A percentile compares a stretch with the other conserved stretches of the same genome.
These are phyloP conservation scores for Podarcis lilfordi DNA, from an alignment of 2,797 vertebrate genomes.

Conservation along the genomic window DNA sequence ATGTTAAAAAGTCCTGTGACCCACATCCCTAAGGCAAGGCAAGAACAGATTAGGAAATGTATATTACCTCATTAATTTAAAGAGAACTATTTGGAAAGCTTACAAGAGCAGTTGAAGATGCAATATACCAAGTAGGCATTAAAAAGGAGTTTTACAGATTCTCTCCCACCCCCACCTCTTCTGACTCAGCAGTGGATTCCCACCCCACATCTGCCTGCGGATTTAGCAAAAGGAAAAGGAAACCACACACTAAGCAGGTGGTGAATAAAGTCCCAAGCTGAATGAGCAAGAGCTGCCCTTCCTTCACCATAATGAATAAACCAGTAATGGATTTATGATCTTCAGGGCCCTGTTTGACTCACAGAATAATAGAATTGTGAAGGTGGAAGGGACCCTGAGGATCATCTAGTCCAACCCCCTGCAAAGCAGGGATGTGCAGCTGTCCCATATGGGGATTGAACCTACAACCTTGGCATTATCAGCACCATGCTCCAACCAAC, in stretches of 20 bases:
- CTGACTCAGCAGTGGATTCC: not conserved
- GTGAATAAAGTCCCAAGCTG: not conserved
- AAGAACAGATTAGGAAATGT: conserved; percentile 29
- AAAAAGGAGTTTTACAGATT: not conserved
- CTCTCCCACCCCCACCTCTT: not conserved
- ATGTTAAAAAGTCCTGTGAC: conserved; percentile 5
- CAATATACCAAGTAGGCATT: not conserved
- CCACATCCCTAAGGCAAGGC: conserved; percentile 31
- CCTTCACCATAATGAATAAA: not conserved
- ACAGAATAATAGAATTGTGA: too few species aligned
- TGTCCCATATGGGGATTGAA: too few species aligned
- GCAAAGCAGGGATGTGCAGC: too few species aligned
- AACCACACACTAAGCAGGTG: not conserved
- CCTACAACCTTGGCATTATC: too few species aligned
- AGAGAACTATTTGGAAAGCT: conserved; percentile 30
- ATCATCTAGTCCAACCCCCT: too few species aligned
- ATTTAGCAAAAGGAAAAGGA: not conserved
- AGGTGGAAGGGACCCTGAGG: too few species aligned
- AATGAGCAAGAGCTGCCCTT: too few species aligned
- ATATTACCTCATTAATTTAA: conserved; percentile 21
- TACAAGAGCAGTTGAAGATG: not conserved
- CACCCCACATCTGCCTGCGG: not conserved
- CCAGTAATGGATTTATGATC: too few species aligned
- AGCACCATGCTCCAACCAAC: too few species aligned
- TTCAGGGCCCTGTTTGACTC: too few species aligned